These are phyloP conservation scores for Drosophila rufa DNA, from an alignment of 1,140 invertebrate genomes.

Conservation along the genomic window DNA sequence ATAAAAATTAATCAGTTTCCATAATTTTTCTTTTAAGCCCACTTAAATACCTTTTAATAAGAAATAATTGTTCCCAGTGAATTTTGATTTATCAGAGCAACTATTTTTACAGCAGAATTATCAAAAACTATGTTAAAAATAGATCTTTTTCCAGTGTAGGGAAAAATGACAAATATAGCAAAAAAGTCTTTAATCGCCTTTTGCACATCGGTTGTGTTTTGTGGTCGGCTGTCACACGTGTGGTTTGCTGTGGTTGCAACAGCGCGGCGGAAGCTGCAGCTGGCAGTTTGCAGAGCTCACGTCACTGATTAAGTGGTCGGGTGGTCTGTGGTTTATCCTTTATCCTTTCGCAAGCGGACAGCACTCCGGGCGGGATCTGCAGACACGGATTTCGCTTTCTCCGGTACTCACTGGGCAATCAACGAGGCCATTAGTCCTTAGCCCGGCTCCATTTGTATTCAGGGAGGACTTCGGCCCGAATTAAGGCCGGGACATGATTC, in stretches of 20 bases:
- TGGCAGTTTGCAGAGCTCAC: constrained; percentile 29
- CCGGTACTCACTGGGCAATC: background rate
- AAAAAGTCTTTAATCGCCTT: constrained; percentile 43
- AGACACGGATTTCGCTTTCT: background rate
- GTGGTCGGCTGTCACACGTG: constrained; percentile 34
- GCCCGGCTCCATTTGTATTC: constrained; percentile 10
- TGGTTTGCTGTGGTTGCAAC: constrained; percentile 33
- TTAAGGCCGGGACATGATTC: constrained; percentile 16
- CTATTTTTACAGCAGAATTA: background rate
- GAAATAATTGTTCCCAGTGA: background rate
- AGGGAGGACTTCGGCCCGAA: background rate
- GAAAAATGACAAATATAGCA: constrained; percentile 19
- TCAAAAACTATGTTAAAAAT: background rate
- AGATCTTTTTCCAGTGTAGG: constrained; percentile 1
- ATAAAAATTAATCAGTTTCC: too few relatives aligned
- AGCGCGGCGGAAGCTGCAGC: constrained; percentile 28
- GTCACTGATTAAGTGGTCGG: constrained; percentile 48
- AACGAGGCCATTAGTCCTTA: constrained; percentile 9
- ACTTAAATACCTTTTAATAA: background rate
- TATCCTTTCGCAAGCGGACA: background rate
- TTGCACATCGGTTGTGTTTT: constrained; percentile 26
- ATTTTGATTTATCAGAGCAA: background rate
- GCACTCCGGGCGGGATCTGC: background rate
- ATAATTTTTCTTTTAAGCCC: too few relatives aligned
- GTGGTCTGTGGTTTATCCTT: constrained; percentile 26